Percentiles rank a stretch among this genome's conserved stretches.
phyloP scores from a whole-genome alignment of 2,888 invertebrate species.

The Netelia fuscicornis region DNA sequence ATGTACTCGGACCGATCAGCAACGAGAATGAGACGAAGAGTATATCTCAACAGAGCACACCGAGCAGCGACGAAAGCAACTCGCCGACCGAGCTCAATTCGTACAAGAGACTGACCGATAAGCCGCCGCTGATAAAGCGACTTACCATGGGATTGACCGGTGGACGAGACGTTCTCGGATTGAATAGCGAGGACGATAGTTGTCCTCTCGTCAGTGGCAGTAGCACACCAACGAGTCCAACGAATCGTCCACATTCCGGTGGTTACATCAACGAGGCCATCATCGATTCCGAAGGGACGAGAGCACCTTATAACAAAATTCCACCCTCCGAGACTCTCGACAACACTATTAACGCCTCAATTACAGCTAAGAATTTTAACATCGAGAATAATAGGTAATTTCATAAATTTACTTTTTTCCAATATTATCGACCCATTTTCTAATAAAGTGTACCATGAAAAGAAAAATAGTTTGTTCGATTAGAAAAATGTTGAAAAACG shows the following conservation, averaged over 20 bases:
- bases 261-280: slow-evolving; percentile 93
- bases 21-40: slow-evolving; percentile 82
- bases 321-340: slow-evolving; percentile 81
- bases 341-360: slow-evolving; percentile 82
- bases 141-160: slow-evolving; percentile 91
- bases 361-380: slow-evolving; percentile 87
- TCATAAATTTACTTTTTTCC: background rate
- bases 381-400: slow-evolving; percentile 86
- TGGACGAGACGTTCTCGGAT: slow-evolving; percentile 83
- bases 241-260: slow-evolving; percentile 89
- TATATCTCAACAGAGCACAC: slow-evolving; percentile 86
- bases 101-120: slow-evolving; percentile 92
- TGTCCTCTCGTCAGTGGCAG: slow-evolving; percentile 91
- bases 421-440: background rate
- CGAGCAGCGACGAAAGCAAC: slow-evolving; percentile 94
- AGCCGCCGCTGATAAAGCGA: slow-evolving; percentile 92
- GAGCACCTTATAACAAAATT: slow-evolving; percentile 79
- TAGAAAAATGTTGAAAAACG: too few species aligned
- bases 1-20: slow-evolving; percentile 85
- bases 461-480: too few species aligned
- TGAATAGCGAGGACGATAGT: slow-evolving; percentile 89
- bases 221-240: slow-evolving; percentile 88
- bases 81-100: slow-evolving; percentile 95
- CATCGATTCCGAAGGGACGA: slow-evolving; percentile 87
- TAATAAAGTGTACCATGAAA: too few species aligned